Conservation (phyloP, 2,797 vertebrate species). For the Phylloscopus collybita region DNA sequence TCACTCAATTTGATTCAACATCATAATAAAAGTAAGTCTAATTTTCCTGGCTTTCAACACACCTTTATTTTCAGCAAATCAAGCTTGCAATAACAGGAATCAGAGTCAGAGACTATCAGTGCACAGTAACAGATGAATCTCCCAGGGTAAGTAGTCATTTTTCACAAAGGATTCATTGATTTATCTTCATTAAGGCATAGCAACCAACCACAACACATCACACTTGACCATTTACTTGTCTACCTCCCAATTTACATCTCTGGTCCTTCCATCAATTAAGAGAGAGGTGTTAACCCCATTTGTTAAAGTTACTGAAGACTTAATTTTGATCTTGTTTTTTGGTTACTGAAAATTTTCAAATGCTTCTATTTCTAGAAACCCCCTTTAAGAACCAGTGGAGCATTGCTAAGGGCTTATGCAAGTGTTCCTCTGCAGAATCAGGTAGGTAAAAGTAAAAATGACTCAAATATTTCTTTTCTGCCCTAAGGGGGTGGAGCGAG, state of each 20-base stretch:
- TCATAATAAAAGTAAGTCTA: neutral
- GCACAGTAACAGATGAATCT: neutral
- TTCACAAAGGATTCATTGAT: neutral
- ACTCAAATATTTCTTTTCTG: neutral
- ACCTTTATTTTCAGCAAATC: slow-evolving; percentile 15
- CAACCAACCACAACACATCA: neutral
- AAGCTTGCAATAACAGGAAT: neutral
- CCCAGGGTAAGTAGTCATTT: neutral
- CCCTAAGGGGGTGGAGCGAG: neutral
- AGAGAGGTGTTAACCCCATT: neutral
- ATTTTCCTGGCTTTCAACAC: neutral
- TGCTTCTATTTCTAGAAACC: neutral
- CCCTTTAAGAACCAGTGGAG: neutral
- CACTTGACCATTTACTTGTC: neutral
- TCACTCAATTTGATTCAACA: neutral
- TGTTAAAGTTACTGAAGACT: neutral
- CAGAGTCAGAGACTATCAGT: neutral
- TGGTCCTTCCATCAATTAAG: neutral
- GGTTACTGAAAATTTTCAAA: neutral
- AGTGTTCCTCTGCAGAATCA: neutral
- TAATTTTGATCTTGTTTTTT: neutral
- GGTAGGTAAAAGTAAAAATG: neutral
- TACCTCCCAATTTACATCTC: neutral
- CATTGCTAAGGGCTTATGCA: neutral
- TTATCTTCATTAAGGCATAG: neutral